Conservation (phyloP, 2,113 vertebrate genomes). For the Epinephelus fuscoguttatus region DNA sequence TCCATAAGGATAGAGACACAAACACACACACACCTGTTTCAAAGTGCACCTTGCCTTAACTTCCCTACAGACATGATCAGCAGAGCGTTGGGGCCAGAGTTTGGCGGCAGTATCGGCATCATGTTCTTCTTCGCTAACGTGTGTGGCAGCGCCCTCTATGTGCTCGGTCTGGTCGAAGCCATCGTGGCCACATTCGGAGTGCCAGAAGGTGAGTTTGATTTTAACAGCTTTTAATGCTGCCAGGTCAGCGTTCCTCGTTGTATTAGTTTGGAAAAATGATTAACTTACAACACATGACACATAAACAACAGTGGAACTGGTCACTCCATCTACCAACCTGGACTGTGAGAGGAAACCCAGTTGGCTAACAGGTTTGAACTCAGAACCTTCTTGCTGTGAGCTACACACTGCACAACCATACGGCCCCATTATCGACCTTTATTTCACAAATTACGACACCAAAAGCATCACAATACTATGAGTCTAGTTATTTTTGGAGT, state of each 20-base stretch:
- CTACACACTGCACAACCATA: too few species aligned
- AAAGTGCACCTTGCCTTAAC: conserved; percentile 70
- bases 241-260: too few species aligned
- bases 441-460: neutral
- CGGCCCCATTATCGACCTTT: neutral
- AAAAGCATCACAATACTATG: neutral
- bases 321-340: neutral
- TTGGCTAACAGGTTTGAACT: too few species aligned
- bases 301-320: too few species aligned
- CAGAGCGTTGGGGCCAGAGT: conserved; percentile 92
- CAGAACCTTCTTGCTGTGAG: neutral
- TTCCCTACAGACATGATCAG: conserved; percentile 91
- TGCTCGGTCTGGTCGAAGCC: conserved; percentile 92
- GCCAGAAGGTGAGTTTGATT: conserved; percentile 79
- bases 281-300: too few species aligned
- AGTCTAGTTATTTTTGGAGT: neutral
- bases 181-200: conserved; percentile 88
- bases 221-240: too few species aligned
- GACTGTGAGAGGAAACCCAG: too few species aligned
- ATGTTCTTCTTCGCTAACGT: conserved; percentile 96
- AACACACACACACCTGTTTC: neutral
- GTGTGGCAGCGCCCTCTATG: conserved; percentile 90
- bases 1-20: neutral
- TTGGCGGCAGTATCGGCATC: conserved; percentile 93
- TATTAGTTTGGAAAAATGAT: too few species aligned